Conservation (phyloP, 2,113 vertebrate genomes). For the Lontra canadensis region DNA sequence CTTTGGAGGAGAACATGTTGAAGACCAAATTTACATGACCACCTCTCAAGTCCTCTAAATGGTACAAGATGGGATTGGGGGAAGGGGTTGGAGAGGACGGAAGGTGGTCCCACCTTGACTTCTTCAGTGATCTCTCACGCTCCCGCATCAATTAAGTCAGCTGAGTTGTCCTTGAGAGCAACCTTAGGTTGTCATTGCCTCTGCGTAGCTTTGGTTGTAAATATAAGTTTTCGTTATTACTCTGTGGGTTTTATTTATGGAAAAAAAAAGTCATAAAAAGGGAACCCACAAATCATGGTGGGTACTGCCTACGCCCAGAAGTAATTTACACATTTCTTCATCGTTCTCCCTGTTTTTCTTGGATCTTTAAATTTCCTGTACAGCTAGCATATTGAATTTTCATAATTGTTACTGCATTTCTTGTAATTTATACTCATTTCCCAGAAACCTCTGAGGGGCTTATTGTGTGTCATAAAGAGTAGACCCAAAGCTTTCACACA, state of each 20-base stretch:
- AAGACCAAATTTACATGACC: not conserved
- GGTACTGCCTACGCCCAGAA: not conserved
- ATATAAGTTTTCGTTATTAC: not conserved
- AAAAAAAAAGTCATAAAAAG: conserved; percentile 22
- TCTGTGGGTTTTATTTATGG: conserved; percentile 16
- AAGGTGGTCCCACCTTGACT: not conserved
- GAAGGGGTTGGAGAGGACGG: not conserved
- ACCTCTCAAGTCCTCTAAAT: not conserved
- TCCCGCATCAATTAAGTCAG: not conserved
- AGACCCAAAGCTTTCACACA: not conserved
- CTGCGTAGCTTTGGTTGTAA: not conserved
- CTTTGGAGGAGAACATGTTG: not conserved
- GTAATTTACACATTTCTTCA: not conserved
- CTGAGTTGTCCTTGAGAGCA: not conserved
- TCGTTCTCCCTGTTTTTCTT: not conserved
- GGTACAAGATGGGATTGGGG: not conserved
- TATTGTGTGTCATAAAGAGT: not conserved
- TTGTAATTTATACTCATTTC: conserved; percentile 51
- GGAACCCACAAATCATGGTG: conserved; percentile 7
- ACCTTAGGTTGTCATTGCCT: not conserved
- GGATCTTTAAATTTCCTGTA: conserved; percentile 54
- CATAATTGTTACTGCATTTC: conserved; percentile 57
- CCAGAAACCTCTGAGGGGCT: conserved; percentile 21
- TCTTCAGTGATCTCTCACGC: not conserved
- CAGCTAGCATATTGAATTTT: conserved; percentile 59